phyloP scores from a whole-genome alignment of 1,140 invertebrate species.

The Drosophila azteca region DNA sequence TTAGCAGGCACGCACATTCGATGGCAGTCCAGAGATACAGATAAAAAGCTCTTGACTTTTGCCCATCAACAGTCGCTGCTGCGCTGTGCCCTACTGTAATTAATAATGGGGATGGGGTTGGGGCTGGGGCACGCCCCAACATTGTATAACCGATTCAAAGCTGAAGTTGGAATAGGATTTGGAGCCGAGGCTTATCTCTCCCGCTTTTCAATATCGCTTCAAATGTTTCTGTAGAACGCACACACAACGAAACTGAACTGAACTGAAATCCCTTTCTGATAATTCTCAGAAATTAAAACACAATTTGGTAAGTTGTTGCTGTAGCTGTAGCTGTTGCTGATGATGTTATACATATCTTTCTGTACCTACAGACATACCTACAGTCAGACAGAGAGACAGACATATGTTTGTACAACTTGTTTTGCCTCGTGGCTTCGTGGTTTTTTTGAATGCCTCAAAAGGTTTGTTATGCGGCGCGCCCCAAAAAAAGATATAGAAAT shows the following conservation, averaged over 20 bases:
- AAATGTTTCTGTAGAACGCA: conserved; percentile 70
- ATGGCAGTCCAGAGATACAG: conserved; percentile 51
- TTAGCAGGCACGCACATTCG: conserved; percentile 71
- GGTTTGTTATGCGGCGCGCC: conserved; percentile 75
- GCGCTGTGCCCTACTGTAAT: conserved; percentile 14
- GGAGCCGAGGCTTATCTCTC: conserved; percentile 49
- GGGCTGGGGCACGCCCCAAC: conserved; percentile 13
- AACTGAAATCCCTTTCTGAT: conserved; percentile 45
- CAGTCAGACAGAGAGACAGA: not conserved
- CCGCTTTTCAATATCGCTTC: conserved; percentile 60
- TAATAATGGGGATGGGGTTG: conserved; percentile 21
- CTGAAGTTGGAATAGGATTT: conserved; percentile 55
- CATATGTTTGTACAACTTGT: conserved; percentile 68
- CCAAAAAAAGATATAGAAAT: conserved; percentile 53
- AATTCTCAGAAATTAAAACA: conserved; percentile 80
- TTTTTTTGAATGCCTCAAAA: conserved; percentile 73
- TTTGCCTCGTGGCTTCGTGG: conserved; percentile 66
- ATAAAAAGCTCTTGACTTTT: conserved; percentile 1
- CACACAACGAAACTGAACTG: conserved; percentile 29
- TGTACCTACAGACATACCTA: conserved; percentile 27
- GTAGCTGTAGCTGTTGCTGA: conserved; percentile 47
- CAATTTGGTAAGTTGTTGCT: conserved; percentile 60
- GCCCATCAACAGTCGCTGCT: conserved; percentile 11
- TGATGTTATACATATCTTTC: conserved; percentile 55
- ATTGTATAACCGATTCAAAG: conserved; percentile 40